A percentile compares a stretch with the other conserved stretches of the same genome.
phyloP scores from a whole-genome alignment of 2,888 invertebrate genomes.

The Drosophila histrio region DNA sequence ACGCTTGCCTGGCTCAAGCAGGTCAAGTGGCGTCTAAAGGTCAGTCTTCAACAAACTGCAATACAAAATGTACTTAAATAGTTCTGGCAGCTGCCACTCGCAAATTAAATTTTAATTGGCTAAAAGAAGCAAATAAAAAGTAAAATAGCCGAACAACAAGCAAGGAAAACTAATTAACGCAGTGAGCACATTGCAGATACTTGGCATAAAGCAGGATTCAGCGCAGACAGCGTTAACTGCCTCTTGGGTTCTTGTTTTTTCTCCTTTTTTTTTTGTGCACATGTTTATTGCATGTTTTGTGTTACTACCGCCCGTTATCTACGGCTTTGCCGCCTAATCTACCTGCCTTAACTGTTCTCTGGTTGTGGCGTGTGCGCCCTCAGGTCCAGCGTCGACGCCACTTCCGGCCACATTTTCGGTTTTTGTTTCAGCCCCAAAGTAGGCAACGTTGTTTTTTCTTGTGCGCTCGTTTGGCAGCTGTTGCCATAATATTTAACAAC shows the following conservation, averaged over 20 bases:
- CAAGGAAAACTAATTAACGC: conserved; percentile 68
- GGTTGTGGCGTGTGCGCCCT: conserved; percentile 23
- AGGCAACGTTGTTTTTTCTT: conserved; percentile 54
- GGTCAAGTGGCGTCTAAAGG: conserved; percentile 68
- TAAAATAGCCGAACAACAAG: conserved; percentile 15
- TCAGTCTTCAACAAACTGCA: conserved; percentile 53
- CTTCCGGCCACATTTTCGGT: conserved; percentile 64
- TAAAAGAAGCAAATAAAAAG: conserved; percentile 8
- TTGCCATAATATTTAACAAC: conserved; percentile 46
- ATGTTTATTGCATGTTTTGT: conserved; percentile 72
- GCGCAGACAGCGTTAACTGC: conserved; percentile 18
- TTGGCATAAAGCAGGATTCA: conserved; percentile 28
- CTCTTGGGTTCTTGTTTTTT: conserved; percentile 23
- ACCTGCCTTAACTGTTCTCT: conserved; percentile 45
- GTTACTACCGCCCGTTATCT: conserved; percentile 51
- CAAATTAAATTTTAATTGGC: conserved; percentile 61
- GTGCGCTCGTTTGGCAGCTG: conserved; percentile 19
- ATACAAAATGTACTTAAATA: conserved; percentile 28
- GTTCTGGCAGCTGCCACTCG: conserved; percentile 42
- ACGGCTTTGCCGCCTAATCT: conserved; percentile 53
- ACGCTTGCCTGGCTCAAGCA: conserved; percentile 58
- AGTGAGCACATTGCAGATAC: conserved; percentile 35
- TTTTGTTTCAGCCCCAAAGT: conserved; percentile 61
- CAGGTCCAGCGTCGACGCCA: conserved; percentile 47
- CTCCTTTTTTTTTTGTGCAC: conserved; percentile 28